Percentiles rank a stretch among this genome's conserved stretches.
phyloP scores from a whole-genome alignment of 2,113 vertebrate species.

The Herpailurus yagouaroundi region DNA sequence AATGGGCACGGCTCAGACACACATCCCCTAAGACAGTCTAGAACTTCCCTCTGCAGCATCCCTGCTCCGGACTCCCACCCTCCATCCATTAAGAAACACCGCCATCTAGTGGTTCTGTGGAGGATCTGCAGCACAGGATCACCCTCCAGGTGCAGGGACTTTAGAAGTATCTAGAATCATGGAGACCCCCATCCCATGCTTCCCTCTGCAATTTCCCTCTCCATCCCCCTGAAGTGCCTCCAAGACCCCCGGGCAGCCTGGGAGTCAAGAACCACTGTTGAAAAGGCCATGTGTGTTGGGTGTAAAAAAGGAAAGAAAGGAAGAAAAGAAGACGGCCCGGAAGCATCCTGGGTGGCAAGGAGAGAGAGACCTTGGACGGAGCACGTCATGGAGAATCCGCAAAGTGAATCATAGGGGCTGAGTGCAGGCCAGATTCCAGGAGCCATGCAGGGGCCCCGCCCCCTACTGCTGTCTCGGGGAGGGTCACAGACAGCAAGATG shows the following conservation, averaged over 20 bases:
- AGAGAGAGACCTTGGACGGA: not conserved
- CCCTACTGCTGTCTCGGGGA: not conserved
- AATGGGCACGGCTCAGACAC: not conserved
- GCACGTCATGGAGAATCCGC: not conserved
- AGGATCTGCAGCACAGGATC: not conserved
- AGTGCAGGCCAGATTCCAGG: not conserved
- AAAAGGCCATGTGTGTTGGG: not conserved
- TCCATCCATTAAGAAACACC: constrained; percentile 66
- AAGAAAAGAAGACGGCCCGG: not conserved
- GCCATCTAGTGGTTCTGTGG: constrained; percentile 36
- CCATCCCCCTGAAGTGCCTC: too few relatives aligned
- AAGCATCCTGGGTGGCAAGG: not conserved
- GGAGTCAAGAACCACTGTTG: not conserved
- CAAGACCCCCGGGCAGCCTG: not conserved
- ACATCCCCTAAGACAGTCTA: not conserved
- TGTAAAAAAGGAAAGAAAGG: too few relatives aligned
- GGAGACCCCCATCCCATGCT: not conserved
- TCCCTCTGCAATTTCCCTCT: not conserved
- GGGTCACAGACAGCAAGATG: not conserved
- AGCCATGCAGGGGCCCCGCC: not conserved
- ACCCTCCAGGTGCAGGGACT: not conserved
- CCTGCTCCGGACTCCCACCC: not conserved
- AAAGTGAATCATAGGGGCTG: not conserved
- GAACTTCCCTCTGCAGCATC: not conserved
- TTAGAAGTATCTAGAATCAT: not conserved